Base-by-base conservation (phyloP, 1,140 invertebrate genomes). In the Brachionus sp. region DNA sequence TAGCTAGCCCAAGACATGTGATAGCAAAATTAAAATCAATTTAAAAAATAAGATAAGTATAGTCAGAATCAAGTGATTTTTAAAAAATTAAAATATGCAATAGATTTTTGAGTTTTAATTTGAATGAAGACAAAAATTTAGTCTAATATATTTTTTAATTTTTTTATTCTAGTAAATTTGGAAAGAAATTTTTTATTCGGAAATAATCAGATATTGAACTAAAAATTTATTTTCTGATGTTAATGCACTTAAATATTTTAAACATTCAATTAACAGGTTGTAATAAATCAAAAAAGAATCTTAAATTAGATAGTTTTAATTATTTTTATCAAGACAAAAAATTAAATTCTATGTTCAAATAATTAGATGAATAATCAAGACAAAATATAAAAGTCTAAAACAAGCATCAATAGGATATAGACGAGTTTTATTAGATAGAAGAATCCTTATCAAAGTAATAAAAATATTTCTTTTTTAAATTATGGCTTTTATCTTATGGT, bases 1-100 rank as follows among this genome's bases (percentile, higher is more conserved):
- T 89, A 86, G 85, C 87, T 87, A 33, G 87, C 87, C 88, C 88
- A 90, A 53, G 88, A 86, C 88, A 89, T 90, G 0, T 33, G 29
- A 29, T 12, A 70, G 23, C 13, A 75, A 29, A 39, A 23, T 19
- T 7, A 39, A 19, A 42, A 25, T 62, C 42, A n/a, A 44, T 62
- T 44, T 62, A 1, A 19, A 29, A 78, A 33, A 46, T 33, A 78
- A 62, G 75, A 53, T 37, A 66, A 66, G 35, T 39, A 35, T 39
- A 39, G 66, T 9, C 7, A 39, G 16, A 70, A 70, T 70, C 66
- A 70, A 70, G 66, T 70, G 66, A 70, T 70, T 39, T 70, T 19
- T 37, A n/a, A 37, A 70, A 70, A 6, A 19, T 39, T 37, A 70
- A 39, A 66, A 39, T 70, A 39, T n/a, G 19, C 7, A 19, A 39